phyloP scores from a whole-genome alignment of 2,797 vertebrate genomes.

The Diplodus puntazzo region DNA sequence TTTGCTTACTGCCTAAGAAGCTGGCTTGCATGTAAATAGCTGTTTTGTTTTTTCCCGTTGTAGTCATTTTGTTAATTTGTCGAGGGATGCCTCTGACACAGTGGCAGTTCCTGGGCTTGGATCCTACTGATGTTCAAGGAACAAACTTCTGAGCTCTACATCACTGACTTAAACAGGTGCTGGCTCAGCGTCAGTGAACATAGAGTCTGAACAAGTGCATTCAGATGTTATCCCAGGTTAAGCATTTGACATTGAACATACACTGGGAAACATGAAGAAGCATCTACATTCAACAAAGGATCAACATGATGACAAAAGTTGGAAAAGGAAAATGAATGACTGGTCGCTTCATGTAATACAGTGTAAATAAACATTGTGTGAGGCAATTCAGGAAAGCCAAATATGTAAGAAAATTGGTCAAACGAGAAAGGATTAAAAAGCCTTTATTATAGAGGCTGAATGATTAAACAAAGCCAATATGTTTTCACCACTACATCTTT shows the following conservation, averaged over 20 bases:
- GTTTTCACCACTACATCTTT: too few relatives aligned
- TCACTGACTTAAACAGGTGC: neutral
- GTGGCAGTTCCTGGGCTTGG: neutral
- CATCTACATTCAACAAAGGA: neutral
- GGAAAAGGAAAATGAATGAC: too few relatives aligned
- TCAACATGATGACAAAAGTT: too few relatives aligned
- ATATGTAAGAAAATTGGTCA: too few relatives aligned
- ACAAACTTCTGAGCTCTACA: neutral
- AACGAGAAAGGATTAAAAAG: too few relatives aligned
- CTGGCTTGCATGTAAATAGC: conserved; percentile 43
- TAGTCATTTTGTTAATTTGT: conserved; percentile 37
- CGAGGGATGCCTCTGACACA: neutral
- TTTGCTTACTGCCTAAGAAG: conserved; percentile 28
- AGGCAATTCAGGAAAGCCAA: too few relatives aligned
- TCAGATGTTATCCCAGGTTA: neutral
- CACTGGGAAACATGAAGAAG: neutral
- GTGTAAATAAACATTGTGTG: too few relatives aligned
- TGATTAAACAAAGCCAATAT: too few relatives aligned
- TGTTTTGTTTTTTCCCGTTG: conserved; percentile 20
- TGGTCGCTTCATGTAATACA: too few relatives aligned
- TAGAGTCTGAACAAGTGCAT: neutral
- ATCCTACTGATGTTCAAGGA: neutral
- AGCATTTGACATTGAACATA: neutral
- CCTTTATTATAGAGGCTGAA: too few relatives aligned
- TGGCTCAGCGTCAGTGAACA: neutral